These are phyloP conservation scores for Percina caprodes DNA, from an alignment of 2,113 vertebrate genomes.

Conservation along the genomic window DNA sequence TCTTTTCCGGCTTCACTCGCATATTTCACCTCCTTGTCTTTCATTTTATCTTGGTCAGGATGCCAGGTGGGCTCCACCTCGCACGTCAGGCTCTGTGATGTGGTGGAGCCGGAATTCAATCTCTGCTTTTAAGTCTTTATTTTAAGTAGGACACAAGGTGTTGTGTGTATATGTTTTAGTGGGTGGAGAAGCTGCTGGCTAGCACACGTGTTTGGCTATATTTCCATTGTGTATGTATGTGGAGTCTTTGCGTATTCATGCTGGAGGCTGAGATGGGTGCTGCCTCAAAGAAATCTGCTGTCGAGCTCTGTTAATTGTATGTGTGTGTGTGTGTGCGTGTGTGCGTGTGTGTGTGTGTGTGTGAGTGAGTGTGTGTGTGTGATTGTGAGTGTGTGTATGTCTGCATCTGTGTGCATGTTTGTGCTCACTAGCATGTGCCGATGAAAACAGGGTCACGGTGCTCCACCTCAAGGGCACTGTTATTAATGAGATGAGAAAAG, in stretches of 20 bases:
- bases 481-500: constrained; percentile 84
- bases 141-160: constrained; percentile 48
- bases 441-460: constrained; percentile 72
- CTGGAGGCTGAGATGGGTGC: constrained; percentile 55
- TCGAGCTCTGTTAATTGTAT: constrained; percentile 65
- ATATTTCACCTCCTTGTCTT: constrained; percentile 9
- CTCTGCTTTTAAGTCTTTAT: constrained; percentile 27
- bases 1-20: constrained; percentile 2
- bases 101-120: constrained; percentile 14
- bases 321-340: background rate
- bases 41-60: constrained; percentile 15
- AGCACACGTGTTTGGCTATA: constrained; percentile 8
- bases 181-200: constrained; percentile 44
- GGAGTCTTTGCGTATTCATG: constrained; percentile 49
- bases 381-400: constrained; percentile 31
- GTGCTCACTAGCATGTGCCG: constrained; percentile 53
- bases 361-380: background rate
- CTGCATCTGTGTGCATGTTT: constrained; percentile 48
- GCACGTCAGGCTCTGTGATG: background rate
- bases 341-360: background rate
- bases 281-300: constrained; percentile 67
- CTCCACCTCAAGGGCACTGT: constrained; percentile 80
- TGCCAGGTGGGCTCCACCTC: constrained; percentile 30
- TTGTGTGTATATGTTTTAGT: constrained; percentile 33
- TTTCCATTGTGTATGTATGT: constrained; percentile 28